Conservation (phyloP, 1,140 invertebrate genomes). For the Campodea augens region DNA sequence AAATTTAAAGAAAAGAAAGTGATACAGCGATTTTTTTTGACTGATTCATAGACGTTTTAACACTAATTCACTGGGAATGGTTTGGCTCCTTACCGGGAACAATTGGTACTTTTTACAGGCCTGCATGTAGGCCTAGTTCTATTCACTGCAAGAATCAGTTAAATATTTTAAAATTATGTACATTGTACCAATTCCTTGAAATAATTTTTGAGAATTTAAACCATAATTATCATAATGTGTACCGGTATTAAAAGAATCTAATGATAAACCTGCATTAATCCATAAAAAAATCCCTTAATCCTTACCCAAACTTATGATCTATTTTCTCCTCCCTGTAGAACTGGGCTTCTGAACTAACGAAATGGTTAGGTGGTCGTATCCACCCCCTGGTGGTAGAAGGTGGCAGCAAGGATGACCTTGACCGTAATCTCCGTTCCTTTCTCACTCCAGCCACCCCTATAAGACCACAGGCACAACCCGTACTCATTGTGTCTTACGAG, state of each 20-base stretch:
- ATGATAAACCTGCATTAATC: slow-evolving; percentile 2
- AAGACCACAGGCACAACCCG: slow-evolving; percentile 54
- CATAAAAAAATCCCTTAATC: slow-evolving; percentile 1
- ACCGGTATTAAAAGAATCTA: neutral
- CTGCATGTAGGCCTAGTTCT: too few species aligned
- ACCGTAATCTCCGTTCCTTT: slow-evolving; percentile 57
- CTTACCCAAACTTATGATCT: slow-evolving; percentile 3
- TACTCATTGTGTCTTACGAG: slow-evolving; percentile 97
- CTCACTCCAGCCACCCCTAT: slow-evolving; percentile 33
- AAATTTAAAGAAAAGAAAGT: too few species aligned
- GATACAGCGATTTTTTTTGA: too few species aligned
- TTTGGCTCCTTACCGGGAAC: too few species aligned
- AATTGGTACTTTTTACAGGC: too few species aligned
- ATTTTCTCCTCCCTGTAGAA: slow-evolving; percentile 35
- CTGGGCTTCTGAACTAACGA: slow-evolving; percentile 96
- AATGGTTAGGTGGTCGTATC: slow-evolving; percentile 79
- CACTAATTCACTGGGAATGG: too few species aligned
- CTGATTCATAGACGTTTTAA: too few species aligned
- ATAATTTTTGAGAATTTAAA: neutral
- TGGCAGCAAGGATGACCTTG: slow-evolving; percentile 73
- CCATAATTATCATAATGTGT: neutral
- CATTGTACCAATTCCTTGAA: neutral
- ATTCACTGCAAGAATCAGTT: too few species aligned
- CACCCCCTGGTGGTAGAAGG: slow-evolving; percentile 77
- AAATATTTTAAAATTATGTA: neutral